A percentile compares a stretch with the other conserved stretches of the same genome.
These are phyloP conservation scores for Drosophila merina DNA, from an alignment of 2,888 invertebrate species.

Conservation along the genomic window DNA sequence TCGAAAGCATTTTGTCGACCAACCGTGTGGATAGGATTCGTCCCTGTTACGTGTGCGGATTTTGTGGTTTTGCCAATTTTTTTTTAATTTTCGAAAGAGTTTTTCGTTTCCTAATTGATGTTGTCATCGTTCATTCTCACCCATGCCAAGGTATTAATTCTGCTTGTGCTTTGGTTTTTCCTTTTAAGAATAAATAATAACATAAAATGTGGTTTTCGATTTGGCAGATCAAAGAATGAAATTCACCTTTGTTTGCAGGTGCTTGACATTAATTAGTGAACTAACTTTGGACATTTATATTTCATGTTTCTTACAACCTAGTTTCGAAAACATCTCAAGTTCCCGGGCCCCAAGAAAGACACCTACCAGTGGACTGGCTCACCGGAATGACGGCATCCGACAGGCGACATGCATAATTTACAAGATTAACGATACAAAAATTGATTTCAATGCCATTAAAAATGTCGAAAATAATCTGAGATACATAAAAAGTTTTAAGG, in stretches of 20 bases:
- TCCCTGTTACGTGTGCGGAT: slow-evolving; percentile 18
- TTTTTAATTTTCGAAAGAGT: slow-evolving; percentile 9
- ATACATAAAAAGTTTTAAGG: slow-evolving; percentile 42
- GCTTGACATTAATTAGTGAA: slow-evolving; percentile 17
- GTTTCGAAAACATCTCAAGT: slow-evolving; percentile 22
- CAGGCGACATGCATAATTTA: slow-evolving; percentile 79
- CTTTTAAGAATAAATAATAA: neutral
- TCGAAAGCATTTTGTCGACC: slow-evolving; percentile 12
- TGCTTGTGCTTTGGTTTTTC: slow-evolving; percentile 17
- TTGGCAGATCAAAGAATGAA: neutral
- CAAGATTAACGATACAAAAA: slow-evolving; percentile 81
- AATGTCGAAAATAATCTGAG: slow-evolving; percentile 72
- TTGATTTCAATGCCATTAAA: slow-evolving; percentile 81
- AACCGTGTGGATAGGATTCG: slow-evolving; percentile 7
- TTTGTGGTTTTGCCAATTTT: slow-evolving; percentile 35
- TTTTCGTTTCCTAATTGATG: slow-evolving; percentile 64
- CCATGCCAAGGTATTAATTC: slow-evolving; percentile 10
- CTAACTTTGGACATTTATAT: slow-evolving; percentile 6
- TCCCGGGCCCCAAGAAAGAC: slow-evolving; percentile 2
- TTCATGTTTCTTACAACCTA: slow-evolving; percentile 14
- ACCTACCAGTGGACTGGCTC: slow-evolving; percentile 2
- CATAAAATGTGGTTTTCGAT: neutral
- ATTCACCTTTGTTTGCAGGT: slow-evolving; percentile 13
- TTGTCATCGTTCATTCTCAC: slow-evolving; percentile 67
- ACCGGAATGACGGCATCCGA: slow-evolving; percentile 57